Evolutionary conservation across 2,113 vertebrate species (phyloP).

Genomic region (Isurus oxyrinchus): DNA sequence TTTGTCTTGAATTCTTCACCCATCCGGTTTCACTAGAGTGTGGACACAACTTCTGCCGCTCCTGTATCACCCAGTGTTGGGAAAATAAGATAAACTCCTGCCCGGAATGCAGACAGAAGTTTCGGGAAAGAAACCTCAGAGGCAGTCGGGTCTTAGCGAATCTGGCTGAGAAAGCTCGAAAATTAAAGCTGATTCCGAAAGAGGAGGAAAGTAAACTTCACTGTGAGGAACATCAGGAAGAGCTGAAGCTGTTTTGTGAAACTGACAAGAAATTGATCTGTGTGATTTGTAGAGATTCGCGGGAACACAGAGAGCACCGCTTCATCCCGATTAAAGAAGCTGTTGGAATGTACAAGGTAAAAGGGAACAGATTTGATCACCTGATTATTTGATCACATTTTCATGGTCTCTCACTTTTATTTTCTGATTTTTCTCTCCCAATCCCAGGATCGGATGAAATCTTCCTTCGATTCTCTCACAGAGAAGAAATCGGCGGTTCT

Average conservation of each 20-base stretch:
- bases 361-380: not conserved
- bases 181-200: not conserved
- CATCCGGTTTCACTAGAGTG: too few species aligned
- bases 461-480: not conserved
- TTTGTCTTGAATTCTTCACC: not conserved
- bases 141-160: not conserved
- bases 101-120: too few species aligned
- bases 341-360: not conserved
- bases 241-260: slow-evolving; percentile 10
- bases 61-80: too few species aligned
- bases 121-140: not conserved
- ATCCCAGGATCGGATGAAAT: not conserved
- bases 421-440: not conserved
- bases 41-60: too few species aligned
- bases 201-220: not conserved
- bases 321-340: not conserved
- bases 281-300: not conserved
- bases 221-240: not conserved
- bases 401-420: not conserved
- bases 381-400: not conserved
- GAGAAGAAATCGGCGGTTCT: not conserved
- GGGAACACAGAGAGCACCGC: not conserved
- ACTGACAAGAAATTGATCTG: not conserved
- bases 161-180: not conserved
- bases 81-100: too few species aligned